Evolutionary conservation across 2,797 vertebrate genomes (phyloP).

Genomic region (Pogoniulus pusillus): DNA sequence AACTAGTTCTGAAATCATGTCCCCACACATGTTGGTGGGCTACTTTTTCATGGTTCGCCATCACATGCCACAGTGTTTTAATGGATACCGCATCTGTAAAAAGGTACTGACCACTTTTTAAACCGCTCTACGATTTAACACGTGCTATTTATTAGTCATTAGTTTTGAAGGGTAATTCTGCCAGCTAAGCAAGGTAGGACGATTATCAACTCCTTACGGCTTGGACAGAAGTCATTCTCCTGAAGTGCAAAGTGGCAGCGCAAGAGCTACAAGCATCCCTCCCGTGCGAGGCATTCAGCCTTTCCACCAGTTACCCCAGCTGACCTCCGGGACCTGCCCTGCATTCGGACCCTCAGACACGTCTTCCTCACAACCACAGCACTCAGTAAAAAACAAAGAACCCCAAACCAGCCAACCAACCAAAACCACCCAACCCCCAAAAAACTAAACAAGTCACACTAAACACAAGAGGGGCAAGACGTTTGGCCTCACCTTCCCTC

Average conservation of each 20-base stretch:
- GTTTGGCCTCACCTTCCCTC: background rate
- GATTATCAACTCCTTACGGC: background rate
- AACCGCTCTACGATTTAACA: background rate
- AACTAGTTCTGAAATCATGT: background rate
- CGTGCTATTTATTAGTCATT: background rate
- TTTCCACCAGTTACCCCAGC: background rate
- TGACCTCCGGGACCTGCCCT: background rate
- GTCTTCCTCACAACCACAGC: background rate
- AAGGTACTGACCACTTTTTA: background rate
- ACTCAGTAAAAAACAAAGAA: background rate
- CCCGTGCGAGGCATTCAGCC: background rate
- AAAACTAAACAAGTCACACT: background rate
- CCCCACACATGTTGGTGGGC: background rate
- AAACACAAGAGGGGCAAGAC: background rate
- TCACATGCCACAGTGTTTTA: background rate
- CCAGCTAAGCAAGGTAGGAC: background rate
- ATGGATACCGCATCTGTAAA: background rate
- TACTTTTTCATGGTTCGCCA: background rate
- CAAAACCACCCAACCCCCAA: too few relatives aligned
- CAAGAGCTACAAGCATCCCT: background rate
- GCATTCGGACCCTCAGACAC: background rate
- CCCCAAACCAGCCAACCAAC: background rate
- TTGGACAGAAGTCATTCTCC: background rate
- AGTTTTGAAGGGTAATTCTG: background rate
- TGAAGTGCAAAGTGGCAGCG: background rate